Evolutionary conservation across 2,797 vertebrate genomes (phyloP).

Genomic region (Arrhamphus sclerolepis): DNA sequence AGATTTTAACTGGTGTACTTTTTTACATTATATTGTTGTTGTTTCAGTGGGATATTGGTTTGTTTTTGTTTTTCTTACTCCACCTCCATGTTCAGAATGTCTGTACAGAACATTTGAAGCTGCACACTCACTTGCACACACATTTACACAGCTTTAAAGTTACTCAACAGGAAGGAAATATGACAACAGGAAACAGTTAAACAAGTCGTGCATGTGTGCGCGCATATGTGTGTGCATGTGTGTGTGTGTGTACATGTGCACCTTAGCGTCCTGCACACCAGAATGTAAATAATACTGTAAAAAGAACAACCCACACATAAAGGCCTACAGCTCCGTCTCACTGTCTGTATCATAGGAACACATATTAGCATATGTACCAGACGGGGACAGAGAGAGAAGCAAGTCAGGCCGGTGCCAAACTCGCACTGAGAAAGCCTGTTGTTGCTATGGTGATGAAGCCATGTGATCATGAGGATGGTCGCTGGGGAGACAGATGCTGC

Average conservation of each 20-base stretch:
- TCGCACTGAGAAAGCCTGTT: slow-evolving; percentile 51
- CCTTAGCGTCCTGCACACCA: neutral
- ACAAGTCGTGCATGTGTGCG: slow-evolving; percentile 52
- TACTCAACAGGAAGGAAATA: slow-evolving; percentile 73
- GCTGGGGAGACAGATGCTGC: slow-evolving; percentile 57
- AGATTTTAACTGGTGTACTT: no score
- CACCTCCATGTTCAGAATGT: neutral
- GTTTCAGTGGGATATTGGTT: neutral
- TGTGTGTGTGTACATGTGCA: slow-evolving; percentile 30
- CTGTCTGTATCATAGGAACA: slow-evolving; percentile 10
- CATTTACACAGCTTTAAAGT: slow-evolving; percentile 50
- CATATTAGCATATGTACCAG: slow-evolving; percentile 53
- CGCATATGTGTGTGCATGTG: slow-evolving; percentile 9
- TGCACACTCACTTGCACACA: slow-evolving; percentile 10
- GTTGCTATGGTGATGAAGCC: slow-evolving; percentile 53
- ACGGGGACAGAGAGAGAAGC: slow-evolving; percentile 37
- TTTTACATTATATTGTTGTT: neutral
- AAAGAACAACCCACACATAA: slow-evolving; percentile 28
- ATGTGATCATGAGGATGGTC: slow-evolving; percentile 54
- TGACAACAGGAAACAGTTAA: slow-evolving; percentile 70
- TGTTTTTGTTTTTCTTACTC: neutral
- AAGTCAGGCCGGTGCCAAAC: slow-evolving; percentile 42
- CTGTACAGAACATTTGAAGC: neutral
- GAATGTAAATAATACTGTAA: slow-evolving; percentile 42
- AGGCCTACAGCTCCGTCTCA: slow-evolving; percentile 13